Evolutionary conservation across 2,113 vertebrate genomes (phyloP), one percentile per base, ranked within the genome.

Genomic region (Catharus bicknelli): DNA sequence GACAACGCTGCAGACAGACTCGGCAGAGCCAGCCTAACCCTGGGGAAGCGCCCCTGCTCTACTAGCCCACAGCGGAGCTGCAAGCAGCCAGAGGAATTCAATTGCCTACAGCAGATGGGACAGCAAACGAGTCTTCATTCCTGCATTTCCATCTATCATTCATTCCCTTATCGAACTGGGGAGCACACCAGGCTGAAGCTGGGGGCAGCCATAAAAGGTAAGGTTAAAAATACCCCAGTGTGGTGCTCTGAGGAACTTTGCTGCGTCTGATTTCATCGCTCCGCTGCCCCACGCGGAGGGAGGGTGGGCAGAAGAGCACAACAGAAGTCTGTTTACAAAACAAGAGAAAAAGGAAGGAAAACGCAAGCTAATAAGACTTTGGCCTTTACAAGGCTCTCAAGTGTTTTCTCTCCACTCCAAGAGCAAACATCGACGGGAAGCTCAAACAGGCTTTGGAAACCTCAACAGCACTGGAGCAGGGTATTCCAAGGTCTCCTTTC

Each of bases 31-130:
- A 53, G 18, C 6, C 36, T 16, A 11, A 5, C 10, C 17, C 11
- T 3, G 7, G 23, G 38, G 40, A 66, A 66, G 13, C 21, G 61
- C 25, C 25, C 47, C 43, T 4, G 42, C 77, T 23, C 26, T 3
- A 3, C 45, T 23, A 40, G 18, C 9, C 3, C 40, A 21, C 6
- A 42, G 47, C 1, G 0, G 30, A 70, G 53, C 40, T 19, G 10
- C 7, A 20, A 14, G 36, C 0, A 29, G 27, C 34, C 62, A 34
- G 16, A 9, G 3, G 2, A 68, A 62, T 11, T 27, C 15, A 74
- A 81, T 43, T 23, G 43, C 1, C 1, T 16, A 40, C 15, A 34
- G 8, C 10, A 58, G 8, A 32, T 0, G 0, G 18, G 14, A 47
- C 9, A 40, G 38, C 40, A 68, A 25, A 38, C 18, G 3, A 23